These are phyloP conservation scores for Phallusia fumigata DNA, from an alignment of 23 tunicate genomes.

Conservation along the genomic window DNA sequence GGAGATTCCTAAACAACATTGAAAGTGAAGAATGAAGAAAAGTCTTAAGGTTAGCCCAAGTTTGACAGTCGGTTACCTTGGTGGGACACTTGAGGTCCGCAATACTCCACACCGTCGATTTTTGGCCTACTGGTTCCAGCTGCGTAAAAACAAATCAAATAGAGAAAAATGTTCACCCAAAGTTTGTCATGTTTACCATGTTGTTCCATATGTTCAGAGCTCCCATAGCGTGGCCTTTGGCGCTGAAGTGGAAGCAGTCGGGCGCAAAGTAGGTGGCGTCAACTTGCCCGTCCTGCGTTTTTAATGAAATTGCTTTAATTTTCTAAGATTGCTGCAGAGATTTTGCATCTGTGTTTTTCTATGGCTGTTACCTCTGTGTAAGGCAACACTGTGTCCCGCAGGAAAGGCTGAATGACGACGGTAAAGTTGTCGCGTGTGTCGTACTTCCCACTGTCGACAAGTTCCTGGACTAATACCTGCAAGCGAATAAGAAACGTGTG, in stretches of 20 bases:
- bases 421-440: conserved; percentile 90
- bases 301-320: too few species aligned
- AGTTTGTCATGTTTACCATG: conserved; percentile 51
- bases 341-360: neutral
- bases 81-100: conserved; percentile 76
- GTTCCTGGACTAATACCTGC: conserved; percentile 55
- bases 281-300: conserved; percentile 67
- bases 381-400: conserved; percentile 64
- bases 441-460: conserved; percentile 71
- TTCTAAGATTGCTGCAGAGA: too few species aligned
- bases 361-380: conserved; percentile 42
- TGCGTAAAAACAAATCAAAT: conserved; percentile 25
- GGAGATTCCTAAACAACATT: conserved; percentile 41
- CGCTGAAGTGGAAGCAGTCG: conserved; percentile 91
- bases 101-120: conserved; percentile 72
- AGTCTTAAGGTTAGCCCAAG: too few species aligned
- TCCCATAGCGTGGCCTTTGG: conserved; percentile 90
- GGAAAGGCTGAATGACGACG: conserved; percentile 85
- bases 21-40: too few species aligned
- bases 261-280: conserved; percentile 95
- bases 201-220: conserved; percentile 93
- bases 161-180: neutral
- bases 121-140: conserved; percentile 90
- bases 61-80: conserved; percentile 24
- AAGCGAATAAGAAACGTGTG: neutral